phyloP scores from a whole-genome alignment of 2,113 vertebrate species.

The Pluvianellus socialis region DNA sequence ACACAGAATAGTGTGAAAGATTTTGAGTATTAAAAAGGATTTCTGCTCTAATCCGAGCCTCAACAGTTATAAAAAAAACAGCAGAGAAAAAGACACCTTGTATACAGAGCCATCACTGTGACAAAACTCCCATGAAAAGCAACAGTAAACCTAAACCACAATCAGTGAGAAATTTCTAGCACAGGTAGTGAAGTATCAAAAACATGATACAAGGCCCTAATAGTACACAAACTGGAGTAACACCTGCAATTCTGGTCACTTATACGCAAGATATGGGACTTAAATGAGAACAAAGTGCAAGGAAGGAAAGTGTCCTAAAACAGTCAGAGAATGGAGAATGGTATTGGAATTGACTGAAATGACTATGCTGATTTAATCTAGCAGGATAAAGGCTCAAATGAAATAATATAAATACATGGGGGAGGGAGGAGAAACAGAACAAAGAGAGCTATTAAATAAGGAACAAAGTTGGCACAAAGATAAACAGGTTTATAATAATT shows the following conservation, averaged over 20 bases:
- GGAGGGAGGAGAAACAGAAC: not conserved
- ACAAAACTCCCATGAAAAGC: not conserved
- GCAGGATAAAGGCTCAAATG: not conserved
- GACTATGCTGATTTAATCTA: not conserved
- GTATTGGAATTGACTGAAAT: not conserved
- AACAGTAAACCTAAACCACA: not conserved
- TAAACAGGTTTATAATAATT: not conserved
- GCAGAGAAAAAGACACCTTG: not conserved
- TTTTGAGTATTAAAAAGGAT: not conserved
- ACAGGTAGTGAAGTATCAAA: not conserved
- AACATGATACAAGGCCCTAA: rapidly evolving
- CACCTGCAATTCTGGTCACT: not conserved
- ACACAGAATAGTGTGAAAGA: not conserved
- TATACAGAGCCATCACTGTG: not conserved
- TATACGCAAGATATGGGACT: rapidly evolving
- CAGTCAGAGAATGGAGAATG: not conserved
- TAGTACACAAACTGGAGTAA: not conserved
- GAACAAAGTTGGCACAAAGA: not conserved
- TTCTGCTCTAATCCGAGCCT: not conserved
- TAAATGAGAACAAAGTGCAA: not conserved
- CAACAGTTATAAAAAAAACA: not conserved
- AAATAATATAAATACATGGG: not conserved
- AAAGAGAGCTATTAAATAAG: not conserved
- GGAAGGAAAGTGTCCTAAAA: not conserved
- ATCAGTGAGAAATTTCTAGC: not conserved